Evolutionary conservation across 2,797 vertebrate species (phyloP), one percentile per base, ranked within the genome.

Genomic region (Hemibagrus guttatus): DNA sequence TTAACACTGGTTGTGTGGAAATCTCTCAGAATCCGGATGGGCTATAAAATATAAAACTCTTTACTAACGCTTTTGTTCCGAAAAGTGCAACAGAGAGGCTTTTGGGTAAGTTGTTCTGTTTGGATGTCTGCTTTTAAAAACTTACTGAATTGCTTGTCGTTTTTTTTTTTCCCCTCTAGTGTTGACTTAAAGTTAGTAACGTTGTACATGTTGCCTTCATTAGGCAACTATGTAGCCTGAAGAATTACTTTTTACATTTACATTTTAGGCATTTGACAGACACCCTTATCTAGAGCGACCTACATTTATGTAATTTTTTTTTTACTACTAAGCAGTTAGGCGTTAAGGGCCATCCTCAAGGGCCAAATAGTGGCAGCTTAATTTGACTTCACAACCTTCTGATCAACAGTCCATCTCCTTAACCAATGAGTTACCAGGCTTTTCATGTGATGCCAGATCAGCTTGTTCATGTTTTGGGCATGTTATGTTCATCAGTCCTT

Each of bases 21-120:
- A 72, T 84, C 68, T 72, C 16, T n/a, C 3, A 8, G 21, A 17
- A 1, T 26, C 4, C 13, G 31, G 2, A 84, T 61, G 68, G 52
- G 21, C 3, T 5, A 26, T 35, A 83, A 83, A 83, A 83, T 19
- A 28, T 21, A 82, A 66, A 82, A 19, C 23, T n/a, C 46, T 52
- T 66, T 64, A 59, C 4, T n/a, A 17, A n/a, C 39, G 4, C 39
- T 64, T 81, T 42, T 72, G 31, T 46, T 58, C 21, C 6, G 17
- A 7, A 9, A 74, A 12, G 68, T 59, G 31, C 31, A 58, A 1
- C 14, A 58, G 8, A 56, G 5, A 42, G 52, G 31, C 31, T 42
- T n/a, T n/a, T 58, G 6, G 82, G 82, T 84, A 74, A 59, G 82
- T 68, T n/a, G 2, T 63, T 39, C 21, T 81, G 35, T 64, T 61